Base-by-base conservation (phyloP, 35 echinoderm and acorn worm genomes). In the Amphiura filiformis region DNA sequence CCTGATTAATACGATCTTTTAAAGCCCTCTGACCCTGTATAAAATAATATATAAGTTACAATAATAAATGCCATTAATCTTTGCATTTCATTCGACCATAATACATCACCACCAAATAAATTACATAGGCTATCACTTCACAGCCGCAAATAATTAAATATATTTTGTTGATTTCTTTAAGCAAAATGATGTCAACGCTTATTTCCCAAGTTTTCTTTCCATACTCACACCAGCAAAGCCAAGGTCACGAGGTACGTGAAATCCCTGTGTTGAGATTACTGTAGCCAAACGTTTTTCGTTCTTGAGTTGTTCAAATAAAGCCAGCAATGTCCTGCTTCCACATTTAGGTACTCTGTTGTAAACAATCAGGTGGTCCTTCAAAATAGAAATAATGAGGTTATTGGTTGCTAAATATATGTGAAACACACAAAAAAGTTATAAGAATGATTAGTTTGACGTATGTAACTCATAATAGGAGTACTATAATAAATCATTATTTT, bases 331-430 rank as follows among this genome's bases (percentile, higher is more conserved):
- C 26, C 61, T 70, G 28, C 61, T 70, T 11, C 61, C 61, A 70
- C 61, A 70, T n/a, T 70, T 70, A 13, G 61, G 61, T 70, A 70
- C 61, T 70, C 61, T 70, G 26, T 70, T 70, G 61, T 70, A 70
- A 70, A 70, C 61, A 23, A 70, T n/a, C 7, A 70, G 61, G 28
- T 70, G 61, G 4, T 70, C 26, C 61, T 70, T 18, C 4, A 52
- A 70, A 70, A 70, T n/a, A 26, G 61, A 47, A 47, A 47, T 47
- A n/a, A n/a, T n/a, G n/a, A n/a, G n/a, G n/a, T n/a, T n/a, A n/a
- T n/a, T n/a, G n/a, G n/a, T n/a, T n/a, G n/a, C n/a, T n/a, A n/a
- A n/a, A n/a, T n/a, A n/a, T n/a, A n/a, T n/a, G n/a, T n/a, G n/a
- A n/a, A n/a, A n/a, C n/a, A n/a, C n/a, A n/a, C n/a, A n/a, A n/a